A percentile compares a stretch with the other conserved stretches of the same genome.
These are phyloP conservation scores for Caenorhabditis sp. DNA, from an alignment of 2,888 invertebrate species.

Conservation along the genomic window DNA sequence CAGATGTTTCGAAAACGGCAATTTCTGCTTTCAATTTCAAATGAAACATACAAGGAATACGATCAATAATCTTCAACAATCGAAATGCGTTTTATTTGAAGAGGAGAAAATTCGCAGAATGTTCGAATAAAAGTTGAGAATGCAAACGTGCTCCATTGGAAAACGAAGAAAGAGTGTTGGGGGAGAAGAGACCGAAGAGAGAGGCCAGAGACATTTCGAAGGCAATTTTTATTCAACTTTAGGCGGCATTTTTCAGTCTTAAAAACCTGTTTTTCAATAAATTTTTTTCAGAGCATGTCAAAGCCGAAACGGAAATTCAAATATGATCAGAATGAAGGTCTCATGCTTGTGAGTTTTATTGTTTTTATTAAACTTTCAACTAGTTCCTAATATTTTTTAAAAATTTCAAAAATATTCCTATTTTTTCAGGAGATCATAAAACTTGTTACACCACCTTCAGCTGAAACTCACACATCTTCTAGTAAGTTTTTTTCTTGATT, in stretches of 20 bases:
- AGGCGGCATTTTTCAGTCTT: background rate
- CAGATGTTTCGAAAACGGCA: background rate
- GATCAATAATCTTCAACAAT: background rate
- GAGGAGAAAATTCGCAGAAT: background rate
- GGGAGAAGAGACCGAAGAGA: background rate
- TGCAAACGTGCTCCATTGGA: slow-evolving; percentile 5
- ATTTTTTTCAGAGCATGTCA: background rate
- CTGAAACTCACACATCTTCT: background rate
- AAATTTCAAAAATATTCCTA: background rate
- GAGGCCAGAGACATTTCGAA: background rate
- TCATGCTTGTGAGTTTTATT: slow-evolving; percentile 1
- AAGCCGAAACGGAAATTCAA: slow-evolving; percentile 6
- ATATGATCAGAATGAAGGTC: slow-evolving; percentile 7
- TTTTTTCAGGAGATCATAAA: slow-evolving; percentile 1
- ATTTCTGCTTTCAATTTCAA: background rate
- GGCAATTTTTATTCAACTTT: background rate
- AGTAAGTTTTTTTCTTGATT: background rate
- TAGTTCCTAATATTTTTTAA: background rate
- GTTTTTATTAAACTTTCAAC: no score
- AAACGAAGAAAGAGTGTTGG: background rate
- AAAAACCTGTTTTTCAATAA: background rate
- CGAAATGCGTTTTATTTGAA: background rate
- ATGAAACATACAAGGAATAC: background rate
- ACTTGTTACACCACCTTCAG: background rate
- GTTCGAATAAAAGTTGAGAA: background rate